phyloP scores from a whole-genome alignment of 2,888 invertebrate species.

The Alsophila aescularia region DNA sequence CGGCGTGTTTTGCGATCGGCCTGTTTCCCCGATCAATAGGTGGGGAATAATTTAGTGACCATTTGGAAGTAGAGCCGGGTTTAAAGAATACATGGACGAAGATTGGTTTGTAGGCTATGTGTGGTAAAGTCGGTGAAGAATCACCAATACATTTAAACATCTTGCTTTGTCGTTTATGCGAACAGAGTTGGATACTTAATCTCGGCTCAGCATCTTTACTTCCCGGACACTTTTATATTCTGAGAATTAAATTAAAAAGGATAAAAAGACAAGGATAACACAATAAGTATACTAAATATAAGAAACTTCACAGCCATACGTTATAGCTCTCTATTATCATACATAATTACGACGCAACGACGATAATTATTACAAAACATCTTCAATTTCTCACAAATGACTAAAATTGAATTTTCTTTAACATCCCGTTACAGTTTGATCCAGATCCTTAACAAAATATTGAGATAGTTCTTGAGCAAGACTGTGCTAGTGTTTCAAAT shows the following conservation, averaged over 20 bases:
- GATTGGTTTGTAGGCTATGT: neutral
- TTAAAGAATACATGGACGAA: constrained; percentile 17
- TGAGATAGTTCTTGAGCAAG: constrained; percentile 4
- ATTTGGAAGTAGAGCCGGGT: constrained; percentile 26
- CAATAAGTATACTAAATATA: no score
- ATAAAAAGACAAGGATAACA: no score
- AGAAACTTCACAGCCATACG: no score
- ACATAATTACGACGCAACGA: neutral
- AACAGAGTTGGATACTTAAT: no score
- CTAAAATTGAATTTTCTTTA: neutral
- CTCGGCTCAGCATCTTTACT: no score
- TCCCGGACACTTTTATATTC: no score
- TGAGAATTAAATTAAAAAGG: no score
- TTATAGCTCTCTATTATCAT: no score
- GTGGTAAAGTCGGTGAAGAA: neutral
- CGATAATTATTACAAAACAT: no score
- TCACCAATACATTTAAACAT: neutral
- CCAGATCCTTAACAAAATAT: constrained; percentile 4
- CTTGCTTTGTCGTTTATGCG: neutral
- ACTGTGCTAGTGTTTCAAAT: constrained; percentile 11
- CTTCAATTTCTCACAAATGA: constrained; percentile 1
- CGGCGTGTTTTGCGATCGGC: constrained; percentile 18
- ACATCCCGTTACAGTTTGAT: neutral
- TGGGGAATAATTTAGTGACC: constrained; percentile 30
- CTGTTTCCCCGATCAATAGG: constrained; percentile 28